Base-by-base conservation (phyloP, 1,140 invertebrate species). In the Amphibalanus amphitrite region DNA sequence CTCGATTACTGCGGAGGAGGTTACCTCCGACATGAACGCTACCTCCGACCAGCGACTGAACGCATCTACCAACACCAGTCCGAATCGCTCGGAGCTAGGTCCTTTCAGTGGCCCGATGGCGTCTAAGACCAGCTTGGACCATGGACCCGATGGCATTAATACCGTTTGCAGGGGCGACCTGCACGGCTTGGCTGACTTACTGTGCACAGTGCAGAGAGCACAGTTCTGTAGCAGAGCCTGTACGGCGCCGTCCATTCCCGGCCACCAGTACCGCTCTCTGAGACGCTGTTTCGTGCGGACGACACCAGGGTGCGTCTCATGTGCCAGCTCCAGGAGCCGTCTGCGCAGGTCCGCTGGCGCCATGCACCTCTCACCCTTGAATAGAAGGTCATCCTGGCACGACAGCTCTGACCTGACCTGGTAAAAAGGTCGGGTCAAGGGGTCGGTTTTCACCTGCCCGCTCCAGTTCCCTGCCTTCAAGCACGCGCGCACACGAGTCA, bases 221-320 rank as follows among this genome's bases (percentile, higher is more conserved):
- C 74, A 75, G 59, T 59, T 47, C 30, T 69, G 30, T 13, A 75
- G 23, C 67, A 59, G 23, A 28, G 71, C 20, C 69, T 75, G 73
- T 4, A 75, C 75, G 17, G 38, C 23, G 3, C 29, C 38, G 29
- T 75, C 74, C 59, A 75, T 74, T 13, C 69, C 40, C 6, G 75
- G 74, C 70, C 72, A 76, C 75, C 75, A 75, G 29, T 64, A 72
- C 23, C 68, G 68, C 40, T 69, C 47, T 29, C 75, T 40, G 25
- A 74, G 67, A n/a, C 71, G 28, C 33, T 74, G 68, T 33, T 76
- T 75, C 0, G 74, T 75, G 67, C 71, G 30, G 0, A 75, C 75
- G 28, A 74, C 70, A 8, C 75, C 75, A 29, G 72, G 69, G 69
- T 75, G 75, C 68, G 72, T 69, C 26, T 67, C 69, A 40, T 76